Conservation (phyloP, 2,888 invertebrate genomes). For the Campoletis raptor region DNA sequence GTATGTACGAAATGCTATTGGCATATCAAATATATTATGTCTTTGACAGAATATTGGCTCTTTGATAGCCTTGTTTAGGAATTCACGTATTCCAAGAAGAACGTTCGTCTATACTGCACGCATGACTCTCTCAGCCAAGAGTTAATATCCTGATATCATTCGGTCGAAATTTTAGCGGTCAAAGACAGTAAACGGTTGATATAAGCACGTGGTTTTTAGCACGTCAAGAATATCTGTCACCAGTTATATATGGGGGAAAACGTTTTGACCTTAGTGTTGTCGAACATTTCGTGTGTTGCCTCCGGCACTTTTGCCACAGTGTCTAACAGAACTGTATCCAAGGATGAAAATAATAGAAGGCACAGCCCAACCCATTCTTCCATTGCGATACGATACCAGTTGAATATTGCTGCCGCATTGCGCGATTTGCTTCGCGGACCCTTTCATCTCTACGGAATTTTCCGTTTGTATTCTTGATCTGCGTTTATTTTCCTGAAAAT, state of each 20-base stretch:
- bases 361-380: conserved; percentile 14
- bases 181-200: conserved; percentile 45
- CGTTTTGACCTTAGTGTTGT: conserved; percentile 37
- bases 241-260: conserved; percentile 26
- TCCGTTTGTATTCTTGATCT: conserved; percentile 22
- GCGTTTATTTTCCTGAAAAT: conserved; percentile 21
- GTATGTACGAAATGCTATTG: background rate
- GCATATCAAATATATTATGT: background rate
- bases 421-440: conserved; percentile 49
- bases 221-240: background rate
- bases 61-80: background rate
- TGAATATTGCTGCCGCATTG: conserved; percentile 49
- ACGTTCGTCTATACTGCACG: conserved; percentile 10
- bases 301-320: conserved; percentile 48
- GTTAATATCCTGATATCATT: conserved; percentile 43
- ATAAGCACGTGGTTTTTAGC: conserved; percentile 3
- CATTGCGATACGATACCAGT: conserved; percentile 50
- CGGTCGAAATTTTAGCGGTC: conserved; percentile 6
- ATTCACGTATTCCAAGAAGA: conserved; percentile 16
- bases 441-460: conserved; percentile 34
- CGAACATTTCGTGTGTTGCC: conserved; percentile 54
- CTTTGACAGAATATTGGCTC: background rate
- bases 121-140: background rate
- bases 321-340: conserved; percentile 50
- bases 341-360: conserved; percentile 33